Evolutionary conservation across 2,797 vertebrate genomes (phyloP), one percentile per base, ranked within the genome.

Genomic region (Siniperca obscura): DNA sequence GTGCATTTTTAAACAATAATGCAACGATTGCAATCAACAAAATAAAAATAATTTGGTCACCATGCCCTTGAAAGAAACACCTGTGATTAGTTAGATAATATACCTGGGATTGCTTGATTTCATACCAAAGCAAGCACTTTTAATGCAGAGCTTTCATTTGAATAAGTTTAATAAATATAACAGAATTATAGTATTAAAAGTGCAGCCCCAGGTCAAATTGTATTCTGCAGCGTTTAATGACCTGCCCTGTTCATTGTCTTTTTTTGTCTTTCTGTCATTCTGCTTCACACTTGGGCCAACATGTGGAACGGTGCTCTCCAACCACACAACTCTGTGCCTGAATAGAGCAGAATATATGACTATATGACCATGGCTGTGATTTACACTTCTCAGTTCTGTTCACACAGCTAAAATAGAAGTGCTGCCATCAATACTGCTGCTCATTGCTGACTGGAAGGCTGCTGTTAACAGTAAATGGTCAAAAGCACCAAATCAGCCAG

Each of bases 371-470:
- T 88, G 84, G 83, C 90, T 89, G 86, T 85, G 87, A 92, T 92
- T 91, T 90, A 78, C 86, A 88, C 90, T 75, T 76, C 84, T 86
- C 82, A 70, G 65, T 90, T 86, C 89, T 85, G 86, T 84, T 90
- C 90, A 82, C 85, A 77, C 74, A 40, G 86, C 75, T 79, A 69
- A 90, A 93, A 86, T 87, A 88, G 78, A 88, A 83, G 88, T n/a
- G 76, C 78, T 61, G 80, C 83, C 87, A 90, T 90, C 85, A 84
- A 80, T 84, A 81, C 74, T n/a, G 68, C 66, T 53, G 69, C 75
- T 82, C 69, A 38, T 25, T 1, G 21, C 76, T 14, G 48, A 48
- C 72, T 70, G 57, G 64, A 73, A 79, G 75, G 76, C 74, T 59
- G 78, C 86, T 80, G 70, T 91, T 87, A 91, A 86, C 79, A 60